These are phyloP conservation scores for Diorhabda carinulata DNA, from an alignment of 1,140 invertebrate species.

Conservation along the genomic window DNA sequence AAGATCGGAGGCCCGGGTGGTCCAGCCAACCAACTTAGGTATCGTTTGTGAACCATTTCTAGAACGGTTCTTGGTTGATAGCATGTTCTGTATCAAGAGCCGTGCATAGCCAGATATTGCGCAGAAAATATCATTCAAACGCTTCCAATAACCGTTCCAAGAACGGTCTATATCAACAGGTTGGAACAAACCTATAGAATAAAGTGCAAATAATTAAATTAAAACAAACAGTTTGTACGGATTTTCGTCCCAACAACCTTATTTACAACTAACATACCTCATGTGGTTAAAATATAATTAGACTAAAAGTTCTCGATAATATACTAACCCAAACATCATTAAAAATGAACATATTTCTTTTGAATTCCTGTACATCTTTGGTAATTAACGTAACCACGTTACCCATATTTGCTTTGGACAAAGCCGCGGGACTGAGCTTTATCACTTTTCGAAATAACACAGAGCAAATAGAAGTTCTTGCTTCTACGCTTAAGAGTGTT, in stretches of 20 bases:
- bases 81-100: background rate
- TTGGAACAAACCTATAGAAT: too few relatives aligned
- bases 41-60: too few relatives aligned
- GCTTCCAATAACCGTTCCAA: too few relatives aligned
- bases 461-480: constrained; percentile 71
- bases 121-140: too few relatives aligned
- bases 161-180: too few relatives aligned
- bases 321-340: background rate
- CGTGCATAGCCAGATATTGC: background rate
- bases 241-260: background rate
- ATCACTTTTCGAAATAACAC: constrained; percentile 79
- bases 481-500: constrained; percentile 73
- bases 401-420: constrained; percentile 73
- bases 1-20: too few relatives aligned
- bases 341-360: background rate
- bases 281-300: background rate
- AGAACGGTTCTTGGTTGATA: background rate
- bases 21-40: too few relatives aligned
- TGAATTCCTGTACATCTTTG: background rate
- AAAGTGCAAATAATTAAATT: too few relatives aligned
- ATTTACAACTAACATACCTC: background rate
- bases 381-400: constrained; percentile 60
- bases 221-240: too few relatives aligned
- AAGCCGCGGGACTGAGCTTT: constrained; percentile 63
- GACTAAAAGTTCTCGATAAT: too few relatives aligned